These are phyloP conservation scores for Andricus quercusramuli DNA, from an alignment of 2,888 invertebrate species.

Conservation along the genomic window DNA sequence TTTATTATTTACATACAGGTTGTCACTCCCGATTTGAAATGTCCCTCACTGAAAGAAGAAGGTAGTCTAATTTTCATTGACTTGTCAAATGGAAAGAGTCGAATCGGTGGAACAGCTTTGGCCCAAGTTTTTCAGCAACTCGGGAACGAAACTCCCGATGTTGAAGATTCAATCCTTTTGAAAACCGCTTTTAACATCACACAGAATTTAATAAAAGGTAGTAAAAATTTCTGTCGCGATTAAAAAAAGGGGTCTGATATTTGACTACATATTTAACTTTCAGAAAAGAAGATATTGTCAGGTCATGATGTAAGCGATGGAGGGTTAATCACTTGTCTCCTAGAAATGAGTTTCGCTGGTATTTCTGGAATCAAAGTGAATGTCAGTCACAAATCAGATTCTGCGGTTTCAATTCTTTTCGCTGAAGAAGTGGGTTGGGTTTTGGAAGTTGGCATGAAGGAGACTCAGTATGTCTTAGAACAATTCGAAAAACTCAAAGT, in stretches of 20 bases:
- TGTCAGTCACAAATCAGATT: constrained; percentile 81
- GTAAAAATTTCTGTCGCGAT: no score
- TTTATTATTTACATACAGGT: constrained; percentile 72
- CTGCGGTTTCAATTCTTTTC: constrained; percentile 86
- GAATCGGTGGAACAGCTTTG: constrained; percentile 95
- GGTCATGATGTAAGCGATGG: constrained; percentile 99
- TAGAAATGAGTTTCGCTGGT: constrained; percentile 99
- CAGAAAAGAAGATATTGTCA: constrained; percentile 86
- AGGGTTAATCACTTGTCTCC: constrained; percentile 91
- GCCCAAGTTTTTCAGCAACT: constrained; percentile 94
- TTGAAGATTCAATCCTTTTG: constrained; percentile 85
- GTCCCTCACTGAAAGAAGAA: constrained; percentile 81
- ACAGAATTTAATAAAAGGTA: constrained; percentile 90
- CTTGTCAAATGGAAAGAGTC: constrained; percentile 85
- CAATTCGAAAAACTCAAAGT: constrained; percentile 83
- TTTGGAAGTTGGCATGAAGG: constrained; percentile 84
- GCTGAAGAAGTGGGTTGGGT: constrained; percentile 93
- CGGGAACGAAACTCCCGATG: constrained; percentile 89
- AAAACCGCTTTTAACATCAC: constrained; percentile 89
- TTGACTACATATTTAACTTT: constrained; percentile 51
- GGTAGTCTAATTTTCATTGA: constrained; percentile 90
- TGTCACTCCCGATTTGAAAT: constrained; percentile 95
- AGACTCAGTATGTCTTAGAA: constrained; percentile 82
- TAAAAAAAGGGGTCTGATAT: neutral
- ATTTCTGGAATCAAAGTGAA: constrained; percentile 88